These are phyloP conservation scores for Bucco capensis DNA, from an alignment of 2,113 vertebrate genomes.

Conservation along the genomic window DNA sequence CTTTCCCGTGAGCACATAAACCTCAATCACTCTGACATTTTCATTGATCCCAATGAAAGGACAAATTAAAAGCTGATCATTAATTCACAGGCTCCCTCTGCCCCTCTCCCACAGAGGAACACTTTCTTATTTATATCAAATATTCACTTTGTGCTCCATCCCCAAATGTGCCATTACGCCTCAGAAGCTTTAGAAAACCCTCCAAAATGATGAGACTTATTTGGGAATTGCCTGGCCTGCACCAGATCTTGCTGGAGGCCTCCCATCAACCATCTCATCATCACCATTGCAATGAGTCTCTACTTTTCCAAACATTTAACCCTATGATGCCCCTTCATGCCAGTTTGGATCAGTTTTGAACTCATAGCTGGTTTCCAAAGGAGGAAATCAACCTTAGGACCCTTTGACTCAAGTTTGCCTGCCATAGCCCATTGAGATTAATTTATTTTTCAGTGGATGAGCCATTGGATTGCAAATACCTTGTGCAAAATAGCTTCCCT, in stretches of 20 bases:
- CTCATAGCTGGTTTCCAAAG: neutral
- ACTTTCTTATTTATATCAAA: neutral
- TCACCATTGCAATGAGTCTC: neutral
- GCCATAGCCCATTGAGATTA: neutral
- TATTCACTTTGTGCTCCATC: neutral
- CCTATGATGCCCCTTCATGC: neutral
- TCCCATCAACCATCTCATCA: neutral
- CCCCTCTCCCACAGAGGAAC: neutral
- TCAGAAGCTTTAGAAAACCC: neutral
- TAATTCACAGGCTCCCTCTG: constrained; percentile 9
- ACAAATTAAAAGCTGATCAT: constrained; percentile 53
- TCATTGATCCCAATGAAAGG: constrained; percentile 39
- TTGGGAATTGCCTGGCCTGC: neutral
- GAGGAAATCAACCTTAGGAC: neutral
- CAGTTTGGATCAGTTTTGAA: neutral
- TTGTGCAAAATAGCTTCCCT: neutral
- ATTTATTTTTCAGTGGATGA: neutral
- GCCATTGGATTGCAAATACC: neutral
- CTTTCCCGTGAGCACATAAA: constrained; percentile 19
- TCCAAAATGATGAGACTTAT: neutral
- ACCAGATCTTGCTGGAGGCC: neutral
- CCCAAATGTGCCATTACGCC: neutral
- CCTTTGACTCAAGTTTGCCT: neutral
- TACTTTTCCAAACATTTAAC: neutral
- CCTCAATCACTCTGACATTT: constrained; percentile 38